Conservation (phyloP, 2,888 invertebrate genomes). For the Stomorhina lunata region DNA sequence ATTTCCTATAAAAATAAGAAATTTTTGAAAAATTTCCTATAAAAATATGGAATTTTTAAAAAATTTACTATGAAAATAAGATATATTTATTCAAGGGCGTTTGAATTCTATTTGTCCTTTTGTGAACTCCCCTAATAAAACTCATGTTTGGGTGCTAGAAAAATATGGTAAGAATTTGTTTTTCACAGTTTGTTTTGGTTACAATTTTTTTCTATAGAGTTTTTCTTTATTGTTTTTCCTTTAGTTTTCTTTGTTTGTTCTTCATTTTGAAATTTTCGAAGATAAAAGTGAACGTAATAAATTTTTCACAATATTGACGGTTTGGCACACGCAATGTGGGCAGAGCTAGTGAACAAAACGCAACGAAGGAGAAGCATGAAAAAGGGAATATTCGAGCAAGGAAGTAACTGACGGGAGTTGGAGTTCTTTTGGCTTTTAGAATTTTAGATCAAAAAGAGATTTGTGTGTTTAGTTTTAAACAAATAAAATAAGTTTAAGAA, state of each 20-base stretch:
- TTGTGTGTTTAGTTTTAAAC: constrained; percentile 7
- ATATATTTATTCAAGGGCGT: constrained; percentile 44
- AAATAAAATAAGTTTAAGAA: neutral
- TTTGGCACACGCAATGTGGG: constrained; percentile 58
- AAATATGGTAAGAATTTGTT: constrained; percentile 57
- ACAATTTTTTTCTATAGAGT: neutral
- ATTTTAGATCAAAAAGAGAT: constrained; percentile 43
- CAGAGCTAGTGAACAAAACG: neutral
- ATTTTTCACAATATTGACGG: constrained; percentile 60
- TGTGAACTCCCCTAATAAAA: neutral
- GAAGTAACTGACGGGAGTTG: constrained; percentile 8
- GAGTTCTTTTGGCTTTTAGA: constrained; percentile 19
- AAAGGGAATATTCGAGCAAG: neutral
- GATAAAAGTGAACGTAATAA: constrained; percentile 61
- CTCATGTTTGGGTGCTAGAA: constrained; percentile 8
- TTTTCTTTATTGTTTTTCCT: neutral
- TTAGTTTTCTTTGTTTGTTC: constrained; percentile 5
- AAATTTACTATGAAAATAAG: too few relatives aligned
- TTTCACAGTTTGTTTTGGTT: constrained; percentile 56
- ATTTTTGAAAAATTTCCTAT: too few relatives aligned
- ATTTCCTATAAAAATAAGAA: too few relatives aligned
- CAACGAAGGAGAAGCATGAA: neutral
- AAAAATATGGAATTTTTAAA: too few relatives aligned
- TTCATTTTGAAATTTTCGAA: constrained; percentile 26
- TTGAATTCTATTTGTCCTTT: neutral